Base-by-base conservation (phyloP, 2,113 vertebrate species). In the Sorex fumeus region DNA sequence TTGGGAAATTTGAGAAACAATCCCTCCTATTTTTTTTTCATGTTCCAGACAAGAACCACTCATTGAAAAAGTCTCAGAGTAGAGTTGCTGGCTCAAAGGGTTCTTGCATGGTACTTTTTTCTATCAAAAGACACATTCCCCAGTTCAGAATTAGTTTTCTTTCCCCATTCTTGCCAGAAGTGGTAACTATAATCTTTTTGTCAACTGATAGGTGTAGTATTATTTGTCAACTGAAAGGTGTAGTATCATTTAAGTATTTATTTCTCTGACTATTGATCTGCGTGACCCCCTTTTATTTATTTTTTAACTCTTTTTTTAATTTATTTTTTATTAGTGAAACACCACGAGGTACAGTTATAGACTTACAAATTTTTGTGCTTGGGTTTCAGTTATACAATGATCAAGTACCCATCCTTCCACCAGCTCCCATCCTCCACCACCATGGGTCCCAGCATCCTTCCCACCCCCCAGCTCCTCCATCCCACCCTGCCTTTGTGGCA, bases 181-280 rank as follows among this genome's bases (percentile, higher is more conserved):
- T 28, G 50, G 12, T 62, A 40, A 34, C 28, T 70, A 23, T 36
- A 50, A 72, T 28, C 53, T 32, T 71, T 82, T 75, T 19, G 4
- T 67, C 19, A 3, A 40, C 40, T 40, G 40, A 40, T 4, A 40
- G 40, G 40, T 40, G 40, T 40, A 40, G 40, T 40, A 40, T 67
- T 78, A 78, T 84, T 74, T 57, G 21, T n/a, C 36, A 69, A 16
- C 34, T 43, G 16, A 92, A 43, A 43, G 34, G 23, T 50, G 0
- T 62, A 25, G 69, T 75, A 84, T 6, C 64, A 2, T 81, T 86
- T 87, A 66, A 57, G 28, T 82, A 81, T 79, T 80, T 15, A 66
- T 50, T 76, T 89, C 40, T 21, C 23, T 57, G 57, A 74, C 57
- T 57, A 67, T 57, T 45, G 9, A 15, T 62, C 80, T 70, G 7